Evolutionary conservation across 2,797 vertebrate species (phyloP).

Genomic region (Ptychadena robeensis): DNA sequence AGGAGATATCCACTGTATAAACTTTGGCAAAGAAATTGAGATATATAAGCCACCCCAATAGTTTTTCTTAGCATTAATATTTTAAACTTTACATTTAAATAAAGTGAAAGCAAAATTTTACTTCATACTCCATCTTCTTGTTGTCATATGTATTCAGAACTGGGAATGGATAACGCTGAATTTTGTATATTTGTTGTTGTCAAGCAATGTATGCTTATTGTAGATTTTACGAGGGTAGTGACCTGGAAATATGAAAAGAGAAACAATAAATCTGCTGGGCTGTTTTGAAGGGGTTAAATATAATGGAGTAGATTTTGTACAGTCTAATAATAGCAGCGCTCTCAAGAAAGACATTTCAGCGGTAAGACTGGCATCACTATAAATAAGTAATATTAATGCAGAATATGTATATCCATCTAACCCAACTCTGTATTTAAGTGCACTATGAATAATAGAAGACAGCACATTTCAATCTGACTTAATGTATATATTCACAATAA

Average conservation of each 20-base stretch:
- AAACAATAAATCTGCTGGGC: background rate
- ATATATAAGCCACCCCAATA: background rate
- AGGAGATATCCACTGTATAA: no score
- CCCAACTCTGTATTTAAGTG: conserved; percentile 41
- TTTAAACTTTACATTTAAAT: no score
- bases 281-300: background rate
- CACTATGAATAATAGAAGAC: conserved; percentile 54
- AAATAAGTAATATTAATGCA: conserved; percentile 58
- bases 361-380: conserved; percentile 33
- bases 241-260: background rate
- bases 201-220: background rate
- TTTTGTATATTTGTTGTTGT: background rate
- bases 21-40: background rate
- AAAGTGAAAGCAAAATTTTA: background rate
- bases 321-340: conserved; percentile 30
- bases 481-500: conserved; percentile 43
- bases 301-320: conserved; percentile 1
- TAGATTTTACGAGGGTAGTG: background rate
- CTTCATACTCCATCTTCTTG: background rate
- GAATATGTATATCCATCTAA: conserved; percentile 32
- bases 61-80: background rate
- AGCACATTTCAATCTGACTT: conserved; percentile 19
- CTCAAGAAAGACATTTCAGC: conserved; percentile 29
- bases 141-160: background rate
- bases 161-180: background rate